Percentiles rank a stretch among this genome's conserved stretches.
phyloP scores from a whole-genome alignment of 2,797 vertebrate species.

The Protonibea diacanthus region DNA sequence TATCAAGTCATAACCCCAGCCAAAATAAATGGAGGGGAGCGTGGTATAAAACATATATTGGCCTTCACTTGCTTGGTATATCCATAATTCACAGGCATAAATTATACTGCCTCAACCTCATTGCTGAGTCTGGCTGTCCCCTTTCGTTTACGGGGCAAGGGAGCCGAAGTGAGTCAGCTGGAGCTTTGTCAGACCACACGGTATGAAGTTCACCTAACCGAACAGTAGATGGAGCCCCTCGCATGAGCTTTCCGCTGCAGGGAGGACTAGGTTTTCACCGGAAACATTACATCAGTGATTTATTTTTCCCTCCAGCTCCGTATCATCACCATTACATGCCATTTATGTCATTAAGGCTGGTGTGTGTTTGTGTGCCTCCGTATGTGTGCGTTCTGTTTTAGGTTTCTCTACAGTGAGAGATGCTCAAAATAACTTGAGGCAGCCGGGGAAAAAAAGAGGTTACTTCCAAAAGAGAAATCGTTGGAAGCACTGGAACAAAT shows the following conservation, averaged over 20 bases:
- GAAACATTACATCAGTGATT: conserved; percentile 81
- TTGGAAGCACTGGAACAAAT: conserved; percentile 5
- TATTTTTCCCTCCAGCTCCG: conserved; percentile 68
- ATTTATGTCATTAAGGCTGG: conserved; percentile 75
- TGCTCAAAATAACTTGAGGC: background rate
- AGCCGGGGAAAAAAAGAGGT: background rate
- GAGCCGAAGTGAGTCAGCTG: conserved; percentile 61
- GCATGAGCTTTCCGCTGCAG: conserved; percentile 69
- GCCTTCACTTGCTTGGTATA: conserved; percentile 79
- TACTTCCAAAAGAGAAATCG: conserved; percentile 18
- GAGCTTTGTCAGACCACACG: conserved; percentile 23
- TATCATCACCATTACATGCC: conserved; percentile 78
- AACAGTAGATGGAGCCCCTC: conserved; percentile 82
- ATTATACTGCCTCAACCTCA: conserved; percentile 68
- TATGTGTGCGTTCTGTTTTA: conserved; percentile 4
- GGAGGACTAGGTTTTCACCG: background rate
- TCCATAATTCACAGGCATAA: conserved; percentile 82
- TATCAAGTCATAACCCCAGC: conserved; percentile 83
- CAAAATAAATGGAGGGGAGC: conserved; percentile 80
- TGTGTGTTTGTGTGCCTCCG: conserved; percentile 18
- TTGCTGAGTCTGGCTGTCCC: conserved; percentile 53
- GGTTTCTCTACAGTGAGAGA: background rate
- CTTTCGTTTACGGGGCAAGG: conserved; percentile 39
- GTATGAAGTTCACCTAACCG: conserved; percentile 11
- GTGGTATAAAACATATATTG: conserved; percentile 83